A percentile compares a stretch with the other conserved stretches of the same genome.
These are phyloP conservation scores for Meda fulgida DNA, from an alignment of 2,797 vertebrate species.

Conservation along the genomic window DNA sequence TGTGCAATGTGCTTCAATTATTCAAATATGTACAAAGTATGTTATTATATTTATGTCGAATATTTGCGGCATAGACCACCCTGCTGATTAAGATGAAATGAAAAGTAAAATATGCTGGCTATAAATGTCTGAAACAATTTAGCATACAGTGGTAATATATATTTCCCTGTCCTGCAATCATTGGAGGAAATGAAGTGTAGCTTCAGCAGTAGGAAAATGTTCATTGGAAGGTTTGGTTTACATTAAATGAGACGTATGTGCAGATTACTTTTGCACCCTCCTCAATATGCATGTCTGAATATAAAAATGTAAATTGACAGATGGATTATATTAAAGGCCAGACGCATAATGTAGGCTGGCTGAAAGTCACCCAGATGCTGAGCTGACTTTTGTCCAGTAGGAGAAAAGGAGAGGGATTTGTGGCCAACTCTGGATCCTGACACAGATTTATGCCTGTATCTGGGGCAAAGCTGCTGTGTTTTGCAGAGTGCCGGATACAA, in stretches of 20 bases:
- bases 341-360: conserved; percentile 46
- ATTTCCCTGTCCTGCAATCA: background rate
- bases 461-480: conserved; percentile 62
- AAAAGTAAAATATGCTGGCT: background rate
- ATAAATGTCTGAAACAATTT: background rate
- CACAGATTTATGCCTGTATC: conserved; percentile 61
- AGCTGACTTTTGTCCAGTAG: conserved; percentile 66
- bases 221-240: background rate
- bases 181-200: background rate
- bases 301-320: conserved; percentile 31
- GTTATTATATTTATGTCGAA: background rate
- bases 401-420: conserved; percentile 69
- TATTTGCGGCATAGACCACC: background rate
- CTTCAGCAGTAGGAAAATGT: background rate
- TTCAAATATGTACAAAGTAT: background rate
- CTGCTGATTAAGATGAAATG: background rate
- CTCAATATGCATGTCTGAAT: background rate
- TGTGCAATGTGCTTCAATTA: background rate
- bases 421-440: conserved; percentile 64
- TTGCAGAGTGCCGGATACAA: conserved; percentile 50
- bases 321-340: conserved; percentile 31
- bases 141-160: background rate
- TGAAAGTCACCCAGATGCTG: conserved; percentile 72
- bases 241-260: background rate
- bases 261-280: background rate